Base-by-base conservation (phyloP, 2,113 vertebrate genomes). In the Malurus melanocephalus region DNA sequence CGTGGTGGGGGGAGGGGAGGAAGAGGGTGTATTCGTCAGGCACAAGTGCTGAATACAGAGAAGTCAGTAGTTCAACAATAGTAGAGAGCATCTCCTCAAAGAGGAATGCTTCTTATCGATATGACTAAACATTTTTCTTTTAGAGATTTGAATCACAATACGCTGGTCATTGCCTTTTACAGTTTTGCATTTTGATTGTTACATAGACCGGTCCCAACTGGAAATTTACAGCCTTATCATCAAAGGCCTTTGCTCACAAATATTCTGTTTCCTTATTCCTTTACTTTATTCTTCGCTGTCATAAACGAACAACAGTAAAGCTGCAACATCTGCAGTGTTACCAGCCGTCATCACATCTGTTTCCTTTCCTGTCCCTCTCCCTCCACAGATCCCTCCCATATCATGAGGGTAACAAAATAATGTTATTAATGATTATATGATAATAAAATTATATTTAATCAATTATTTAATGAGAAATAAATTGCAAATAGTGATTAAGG, bases 1-100 rank as follows among this genome's bases (percentile, higher is more conserved):
- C 1, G 0, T 3, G 52, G 43, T 2, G 0, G 26, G 11, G 24
- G 64, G 18, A 38, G 27, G 21, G 60, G 15, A 30, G 19, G 46
- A 48, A 51, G 30, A 24, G 30, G 15, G 1, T 43, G 2, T 51
- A 12, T 85, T 79, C n/a, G 40, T 45, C 9, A 10, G 57, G 51
- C 2, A 46, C 8, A 46, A 53, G 65, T 40, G 43, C 16, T 64
- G 33, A 79, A 48, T 56, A 24, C 33, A 49, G 13, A 73, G 27
- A 77, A 52, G 24, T 71, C 22, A 7, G 6, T 35, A 57, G 23
- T 53, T 73, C 40, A 68, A 30, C 19, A 28, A 16, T 16, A 62
- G n/a, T 7, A 43, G 14, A 24, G 7, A 28, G 8, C 7, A 13
- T 43, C 26, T 76, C 19, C 68, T 42, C 30, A 35, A 68, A 76